Conservation (phyloP, 2,797 vertebrate species). For the Argyrosomus regius region DNA sequence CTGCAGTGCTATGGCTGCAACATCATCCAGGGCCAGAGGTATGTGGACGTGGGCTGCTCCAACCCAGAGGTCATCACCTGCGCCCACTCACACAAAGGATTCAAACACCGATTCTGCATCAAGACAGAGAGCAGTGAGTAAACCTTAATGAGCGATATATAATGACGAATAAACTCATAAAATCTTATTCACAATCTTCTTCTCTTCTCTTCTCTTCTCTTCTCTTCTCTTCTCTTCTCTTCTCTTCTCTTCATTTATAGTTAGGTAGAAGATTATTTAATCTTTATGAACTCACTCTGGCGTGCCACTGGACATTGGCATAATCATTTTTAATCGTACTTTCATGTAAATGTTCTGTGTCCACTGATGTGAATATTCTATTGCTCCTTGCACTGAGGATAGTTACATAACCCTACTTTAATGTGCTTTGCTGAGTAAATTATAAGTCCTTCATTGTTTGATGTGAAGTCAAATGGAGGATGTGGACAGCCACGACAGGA, state of each 20-base stretch:
- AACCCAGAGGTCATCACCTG: slow-evolving; percentile 93
- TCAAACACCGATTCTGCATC: slow-evolving; percentile 90
- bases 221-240: slow-evolving; percentile 10
- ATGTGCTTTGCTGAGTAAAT: slow-evolving; percentile 69
- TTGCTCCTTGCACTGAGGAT: slow-evolving; percentile 42
- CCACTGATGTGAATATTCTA: slow-evolving; percentile 64
- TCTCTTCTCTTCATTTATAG: slow-evolving; percentile 41
- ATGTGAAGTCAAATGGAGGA: slow-evolving; percentile 64
- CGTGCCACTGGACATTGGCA: slow-evolving; percentile 49
- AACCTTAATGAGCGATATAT: not conserved
- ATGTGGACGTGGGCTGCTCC: slow-evolving; percentile 91
- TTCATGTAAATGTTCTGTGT: slow-evolving; percentile 65
- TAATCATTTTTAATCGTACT: slow-evolving; percentile 73
- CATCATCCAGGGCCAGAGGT: slow-evolving; percentile 89
- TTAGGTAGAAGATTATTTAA: slow-evolving; percentile 50
- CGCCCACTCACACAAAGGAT: slow-evolving; percentile 88
- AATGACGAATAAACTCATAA: not conserved
- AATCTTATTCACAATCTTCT: not conserved
- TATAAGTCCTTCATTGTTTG: slow-evolving; percentile 69
- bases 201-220: not conserved
- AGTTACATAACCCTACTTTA: slow-evolving; percentile 69
- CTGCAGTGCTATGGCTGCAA: slow-evolving; percentile 96
- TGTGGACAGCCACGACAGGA: slow-evolving; percentile 61
- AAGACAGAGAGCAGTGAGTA: slow-evolving; percentile 89
- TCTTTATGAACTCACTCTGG: slow-evolving; percentile 56